These are phyloP conservation scores for Trinectes maculatus DNA, from an alignment of 2,113 vertebrate species.

Conservation along the genomic window DNA sequence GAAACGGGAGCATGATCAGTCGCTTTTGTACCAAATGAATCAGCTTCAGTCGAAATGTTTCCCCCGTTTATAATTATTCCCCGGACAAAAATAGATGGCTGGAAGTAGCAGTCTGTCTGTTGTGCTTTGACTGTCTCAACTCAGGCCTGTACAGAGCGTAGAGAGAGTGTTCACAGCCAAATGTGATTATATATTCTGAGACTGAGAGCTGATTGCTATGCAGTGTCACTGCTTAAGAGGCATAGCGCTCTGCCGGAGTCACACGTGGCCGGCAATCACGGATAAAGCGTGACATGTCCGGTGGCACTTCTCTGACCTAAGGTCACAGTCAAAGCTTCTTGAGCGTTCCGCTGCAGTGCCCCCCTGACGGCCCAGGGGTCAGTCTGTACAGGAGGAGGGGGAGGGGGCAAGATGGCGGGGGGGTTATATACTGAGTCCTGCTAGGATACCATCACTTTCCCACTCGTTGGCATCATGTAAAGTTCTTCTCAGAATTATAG, in stretches of 20 bases:
- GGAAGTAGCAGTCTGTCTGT: conserved; percentile 28
- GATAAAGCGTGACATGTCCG: conserved; percentile 76
- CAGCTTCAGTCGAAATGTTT: neutral
- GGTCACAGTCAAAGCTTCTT: conserved; percentile 70
- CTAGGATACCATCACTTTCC: conserved; percentile 10
- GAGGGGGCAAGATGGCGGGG: conserved; percentile 5
- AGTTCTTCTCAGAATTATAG: neutral
- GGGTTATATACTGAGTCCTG: neutral
- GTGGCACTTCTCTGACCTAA: conserved; percentile 74
- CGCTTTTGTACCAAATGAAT: neutral
- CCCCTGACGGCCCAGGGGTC: conserved; percentile 62
- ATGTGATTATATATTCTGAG: conserved; percentile 66
- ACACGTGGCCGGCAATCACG: conserved; percentile 68
- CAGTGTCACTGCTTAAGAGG: conserved; percentile 59
- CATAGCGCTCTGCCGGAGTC: conserved; percentile 57
- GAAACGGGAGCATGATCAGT: neutral
- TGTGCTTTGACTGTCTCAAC: conserved; percentile 23
- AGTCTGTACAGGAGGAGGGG: conserved; percentile 33
- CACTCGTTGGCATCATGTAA: neutral
- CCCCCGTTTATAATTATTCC: conserved; percentile 19
- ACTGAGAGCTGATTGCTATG: conserved; percentile 56
- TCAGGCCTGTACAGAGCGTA: conserved; percentile 21
- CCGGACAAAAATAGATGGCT: conserved; percentile 21
- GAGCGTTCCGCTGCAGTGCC: conserved; percentile 59
- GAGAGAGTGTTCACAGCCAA: conserved; percentile 50